Evolutionary conservation across 2,888 invertebrate genomes (phyloP), one percentile per base, ranked within the genome.

Genomic region (Acanthosepion esculentum): DNA sequence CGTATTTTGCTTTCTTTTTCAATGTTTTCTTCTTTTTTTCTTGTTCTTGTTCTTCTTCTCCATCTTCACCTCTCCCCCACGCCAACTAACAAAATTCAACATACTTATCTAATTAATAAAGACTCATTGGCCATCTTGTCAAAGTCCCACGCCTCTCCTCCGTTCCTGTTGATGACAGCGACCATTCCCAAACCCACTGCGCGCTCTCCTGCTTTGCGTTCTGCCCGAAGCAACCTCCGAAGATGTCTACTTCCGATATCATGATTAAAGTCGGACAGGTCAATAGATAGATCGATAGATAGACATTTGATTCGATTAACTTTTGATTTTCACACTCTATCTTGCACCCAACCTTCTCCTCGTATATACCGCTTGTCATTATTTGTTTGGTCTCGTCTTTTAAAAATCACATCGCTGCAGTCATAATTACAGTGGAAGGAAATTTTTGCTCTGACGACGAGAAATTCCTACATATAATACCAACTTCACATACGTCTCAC

Each of bases 271-370:
- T 78, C n/a, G 78, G 78, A 78, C n/a, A 78, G 78, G n/a, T 33
- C n/a, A 33, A 78, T 78, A 78, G 78, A 78, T 78, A 78, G 78
- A 78, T 78, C n/a, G 78, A 78, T 78, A 78, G 78, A 78, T 78
- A 64, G 64, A 64, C 64, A 26, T 64, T 29, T 6, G 29, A 64
- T 64, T 64, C 64, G 64, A 64, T 64, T 64, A 64, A 41, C 64
- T 26, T 64, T 64, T 64, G 29, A 64, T 64, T 64, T 64, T 64
- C 7, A 41, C 26, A 2, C 8, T 10, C 12, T n/a, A 29, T n/a
- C 78, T 8, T 12, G 10, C 29, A 29, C 29, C 29, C 12, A 6
- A 26, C 26, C 29, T 4, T 8, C n/a, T 29, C 29, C 78, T 29
- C 78, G 7, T 29, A 8, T 29, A n/a, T n/a, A 0, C 3, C 18